Percentiles rank a stretch among this genome's conserved stretches.
phyloP scores from a whole-genome alignment of 1,140 invertebrate species.

The Camponotus floridanus region DNA sequence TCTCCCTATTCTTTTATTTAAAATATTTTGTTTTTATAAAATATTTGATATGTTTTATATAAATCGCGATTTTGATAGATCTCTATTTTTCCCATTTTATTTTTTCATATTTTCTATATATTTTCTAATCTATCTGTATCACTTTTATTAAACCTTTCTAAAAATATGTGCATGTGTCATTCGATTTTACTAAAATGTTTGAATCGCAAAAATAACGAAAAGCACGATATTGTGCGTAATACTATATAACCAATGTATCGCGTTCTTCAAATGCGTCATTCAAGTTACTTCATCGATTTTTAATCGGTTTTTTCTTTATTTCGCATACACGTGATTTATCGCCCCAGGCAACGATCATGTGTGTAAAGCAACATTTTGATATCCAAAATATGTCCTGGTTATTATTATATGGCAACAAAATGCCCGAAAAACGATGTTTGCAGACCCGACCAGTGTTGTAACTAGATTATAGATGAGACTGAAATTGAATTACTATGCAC shows the following conservation, averaged over 20 bases:
- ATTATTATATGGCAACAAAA: constrained; percentile 8
- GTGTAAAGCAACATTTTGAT: not conserved
- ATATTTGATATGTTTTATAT: too few species aligned
- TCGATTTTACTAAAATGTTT: not conserved
- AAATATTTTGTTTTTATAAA: not conserved
- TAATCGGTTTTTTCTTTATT: constrained; percentile 12
- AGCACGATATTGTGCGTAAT: not conserved
- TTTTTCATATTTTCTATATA: not conserved
- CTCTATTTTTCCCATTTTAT: not conserved
- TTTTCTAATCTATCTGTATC: not conserved
- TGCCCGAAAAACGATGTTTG: constrained; percentile 22
- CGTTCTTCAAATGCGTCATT: not conserved
- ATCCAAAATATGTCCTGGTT: constrained; percentile 13
- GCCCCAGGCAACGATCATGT: too few species aligned
- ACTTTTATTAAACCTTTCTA: not conserved
- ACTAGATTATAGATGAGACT: not conserved
- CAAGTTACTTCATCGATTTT: not conserved
- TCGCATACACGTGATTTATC: not conserved
- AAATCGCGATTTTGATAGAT: too few species aligned
- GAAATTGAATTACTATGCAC: not conserved
- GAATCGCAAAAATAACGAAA: not conserved
- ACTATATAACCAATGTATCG: not conserved
- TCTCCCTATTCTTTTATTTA: not conserved
- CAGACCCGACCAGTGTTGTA: not conserved
- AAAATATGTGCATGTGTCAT: not conserved